Base-by-base conservation (phyloP, 2,888 invertebrate species). In the Lasioglossum zephyrum region DNA sequence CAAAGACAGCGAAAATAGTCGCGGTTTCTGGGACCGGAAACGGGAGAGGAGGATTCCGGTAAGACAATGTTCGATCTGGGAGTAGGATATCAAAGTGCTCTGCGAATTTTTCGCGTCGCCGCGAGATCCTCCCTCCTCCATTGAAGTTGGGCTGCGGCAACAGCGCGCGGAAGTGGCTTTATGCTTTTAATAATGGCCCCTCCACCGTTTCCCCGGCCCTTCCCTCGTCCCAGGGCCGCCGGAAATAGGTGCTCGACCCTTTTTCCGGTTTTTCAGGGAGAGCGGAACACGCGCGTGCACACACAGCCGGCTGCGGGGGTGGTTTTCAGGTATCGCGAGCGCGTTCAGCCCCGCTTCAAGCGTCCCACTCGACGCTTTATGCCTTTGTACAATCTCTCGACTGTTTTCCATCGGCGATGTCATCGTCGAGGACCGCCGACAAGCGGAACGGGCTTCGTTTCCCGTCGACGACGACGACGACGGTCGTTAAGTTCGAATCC, bases 191-290 rank as follows among this genome's bases (percentile, higher is more conserved):
- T 91, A 91, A 91, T 91, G 85, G 80, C 77, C 49, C 79, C 36
- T 22, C 39, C 72, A 13, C 60, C 26, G 11, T 13, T 22, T 9
- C n/a, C 44, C 81, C 70, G 22, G 49, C 79, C 57, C 2, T 39
- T 26, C 41, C 22, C 22, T 22, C 66, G 26, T 82, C 70, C 57
- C 73, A 77, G 36, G 66, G 78, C 77, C 81, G 70, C 81, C 80
- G 87, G 91, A 91, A 89, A 91, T 87, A 89, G 87, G 81, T 87
- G 89, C 91, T 89, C 91, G 87, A 91, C 90, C 88, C 79, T 80
- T 84, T 66, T 89, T 88, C 86, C 88, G 84, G 82, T 88, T 88
- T 89, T 86, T 87, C 85, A 82, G 77, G 31, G 79, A 70, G 66
- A 36, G 1, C 60, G 72, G 63, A 74, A 70, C 73, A 77, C 69